A percentile compares a stretch with the other conserved stretches of the same genome.
phyloP scores from a whole-genome alignment of 2,113 vertebrate genomes.

The Syrrhaptes paradoxus region DNA sequence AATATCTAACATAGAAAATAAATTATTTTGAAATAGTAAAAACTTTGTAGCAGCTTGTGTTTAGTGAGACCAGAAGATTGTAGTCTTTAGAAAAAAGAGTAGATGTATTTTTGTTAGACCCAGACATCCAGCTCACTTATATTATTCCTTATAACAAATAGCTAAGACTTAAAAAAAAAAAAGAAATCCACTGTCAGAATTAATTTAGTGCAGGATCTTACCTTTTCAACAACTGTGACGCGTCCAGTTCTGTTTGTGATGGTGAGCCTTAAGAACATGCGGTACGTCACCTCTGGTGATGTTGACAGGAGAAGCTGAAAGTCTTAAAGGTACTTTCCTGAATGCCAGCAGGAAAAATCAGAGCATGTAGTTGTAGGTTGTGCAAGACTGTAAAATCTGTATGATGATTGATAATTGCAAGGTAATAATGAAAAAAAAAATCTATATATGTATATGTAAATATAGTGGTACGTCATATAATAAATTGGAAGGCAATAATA shows the following conservation, averaged over 20 bases:
- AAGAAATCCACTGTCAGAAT: background rate
- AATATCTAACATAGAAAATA: background rate
- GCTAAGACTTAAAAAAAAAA: background rate
- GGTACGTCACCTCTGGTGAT: background rate
- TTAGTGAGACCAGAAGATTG: background rate
- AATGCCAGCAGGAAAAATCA: background rate
- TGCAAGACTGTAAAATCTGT: background rate
- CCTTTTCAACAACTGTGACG: background rate
- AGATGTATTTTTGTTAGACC: background rate
- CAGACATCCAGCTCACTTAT: background rate
- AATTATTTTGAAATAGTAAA: background rate
- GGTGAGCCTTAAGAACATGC: background rate
- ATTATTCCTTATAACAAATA: background rate
- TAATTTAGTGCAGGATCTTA: background rate
- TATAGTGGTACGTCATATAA: background rate
- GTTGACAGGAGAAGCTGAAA: background rate
- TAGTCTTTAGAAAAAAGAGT: background rate
- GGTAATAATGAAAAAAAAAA: background rate
- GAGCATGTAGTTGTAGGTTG: background rate
- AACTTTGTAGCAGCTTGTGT: background rate
- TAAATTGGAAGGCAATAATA: background rate
- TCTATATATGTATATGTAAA: background rate
- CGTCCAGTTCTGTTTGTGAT: background rate
- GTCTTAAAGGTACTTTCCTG: background rate
- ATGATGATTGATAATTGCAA: background rate